phyloP scores from a whole-genome alignment of 2,888 invertebrate species.

The Ormyrus nitidulus region DNA sequence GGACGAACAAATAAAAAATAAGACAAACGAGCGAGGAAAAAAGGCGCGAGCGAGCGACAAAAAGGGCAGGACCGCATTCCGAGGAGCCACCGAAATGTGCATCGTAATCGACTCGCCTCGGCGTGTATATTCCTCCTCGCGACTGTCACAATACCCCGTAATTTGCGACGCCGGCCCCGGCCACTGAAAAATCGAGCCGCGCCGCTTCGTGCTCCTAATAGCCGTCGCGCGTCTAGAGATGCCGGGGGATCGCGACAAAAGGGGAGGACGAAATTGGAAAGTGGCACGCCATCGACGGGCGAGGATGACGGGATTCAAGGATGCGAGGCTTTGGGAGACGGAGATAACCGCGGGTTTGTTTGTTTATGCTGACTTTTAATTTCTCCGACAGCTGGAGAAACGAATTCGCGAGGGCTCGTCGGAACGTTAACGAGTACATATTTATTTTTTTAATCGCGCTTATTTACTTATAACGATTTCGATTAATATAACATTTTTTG shows the following conservation, averaged over 20 bases:
- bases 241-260: not conserved
- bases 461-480: no score
- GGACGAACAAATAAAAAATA: no score
- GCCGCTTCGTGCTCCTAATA: slow-evolving; percentile 1
- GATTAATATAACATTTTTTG: no score
- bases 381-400: no score
- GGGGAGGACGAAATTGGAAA: not conserved
- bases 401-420: no score
- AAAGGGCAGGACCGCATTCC: slow-evolving; percentile 15
- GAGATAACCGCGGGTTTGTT: no score
- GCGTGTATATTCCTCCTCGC: slow-evolving; percentile 8
- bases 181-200: no score
- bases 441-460: no score
- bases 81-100: not conserved
- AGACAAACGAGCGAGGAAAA: not conserved
- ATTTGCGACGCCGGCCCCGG: slow-evolving; percentile 22
- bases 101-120: slow-evolving; percentile 11
- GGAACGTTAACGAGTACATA: no score
- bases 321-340: no score
- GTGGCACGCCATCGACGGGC: not conserved
- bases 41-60: not conserved
- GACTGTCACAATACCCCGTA: slow-evolving; percentile 12
- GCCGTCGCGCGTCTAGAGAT: not conserved
- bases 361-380: no score
- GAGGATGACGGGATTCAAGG: not conserved